Conservation (phyloP, 1,140 invertebrate genomes). For the Telenomus remus region DNA sequence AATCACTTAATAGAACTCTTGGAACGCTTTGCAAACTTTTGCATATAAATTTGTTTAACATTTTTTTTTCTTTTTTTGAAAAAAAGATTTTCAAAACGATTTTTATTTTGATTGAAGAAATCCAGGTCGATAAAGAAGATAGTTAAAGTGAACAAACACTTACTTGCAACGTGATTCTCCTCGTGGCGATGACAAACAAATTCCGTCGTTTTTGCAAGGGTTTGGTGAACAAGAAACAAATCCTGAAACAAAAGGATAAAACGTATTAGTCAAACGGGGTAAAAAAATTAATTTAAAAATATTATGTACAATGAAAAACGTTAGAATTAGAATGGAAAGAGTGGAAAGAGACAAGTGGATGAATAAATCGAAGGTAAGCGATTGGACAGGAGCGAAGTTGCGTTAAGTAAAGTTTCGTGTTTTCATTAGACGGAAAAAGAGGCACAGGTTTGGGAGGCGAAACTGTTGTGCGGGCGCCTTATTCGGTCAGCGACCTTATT, state of each 20-base stretch:
- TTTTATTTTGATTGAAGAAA: too few species aligned
- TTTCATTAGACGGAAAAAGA: conserved; percentile 37
- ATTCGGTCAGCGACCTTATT: conserved; percentile 48
- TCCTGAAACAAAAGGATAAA: conserved; percentile 78
- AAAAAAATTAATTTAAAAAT: too few species aligned
- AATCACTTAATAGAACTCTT: too few species aligned
- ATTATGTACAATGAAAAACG: not conserved
- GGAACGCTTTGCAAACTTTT: too few species aligned
- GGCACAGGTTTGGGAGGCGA: conserved; percentile 6
- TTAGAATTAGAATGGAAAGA: not conserved
- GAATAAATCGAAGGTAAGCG: too few species aligned
- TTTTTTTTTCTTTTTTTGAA: too few species aligned
- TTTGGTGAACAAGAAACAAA: conserved; percentile 90
- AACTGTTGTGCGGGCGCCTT: conserved; percentile 19
- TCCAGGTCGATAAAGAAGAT: too few species aligned
- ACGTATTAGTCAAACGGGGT: too few species aligned
- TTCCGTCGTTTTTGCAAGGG: conserved; percentile 88
- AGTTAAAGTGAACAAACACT: conserved; percentile 69
- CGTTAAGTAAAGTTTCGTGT: conserved; percentile 72
- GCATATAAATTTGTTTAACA: too few species aligned
- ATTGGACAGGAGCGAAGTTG: conserved; percentile 43
- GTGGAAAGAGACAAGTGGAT: too few species aligned
- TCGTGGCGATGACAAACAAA: conserved; percentile 81
- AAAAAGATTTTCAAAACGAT: too few species aligned
- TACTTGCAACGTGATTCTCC: conserved; percentile 90